Evolutionary conservation across 1,140 invertebrate species (phyloP), one percentile per base, ranked within the genome.

Genomic region (Sinella curviseta): DNA sequence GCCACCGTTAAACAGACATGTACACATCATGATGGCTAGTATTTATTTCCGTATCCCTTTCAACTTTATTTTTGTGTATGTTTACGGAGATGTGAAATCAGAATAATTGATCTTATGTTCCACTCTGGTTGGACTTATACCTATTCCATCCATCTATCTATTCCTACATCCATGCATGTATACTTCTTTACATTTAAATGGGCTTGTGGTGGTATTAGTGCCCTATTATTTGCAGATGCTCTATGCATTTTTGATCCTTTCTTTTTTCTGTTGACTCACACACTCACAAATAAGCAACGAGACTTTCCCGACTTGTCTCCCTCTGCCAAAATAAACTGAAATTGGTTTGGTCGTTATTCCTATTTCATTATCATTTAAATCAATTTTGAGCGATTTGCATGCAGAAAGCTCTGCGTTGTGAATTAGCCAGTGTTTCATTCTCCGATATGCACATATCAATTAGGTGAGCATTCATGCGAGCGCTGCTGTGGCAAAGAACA

Each of bases 231-330:
- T 70, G 28, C 65, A 70, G 65, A 70, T 70, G 65, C 65, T 70
- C 65, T 70, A 30, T 70, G 28, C 65, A 70, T 70, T 70, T 70
- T 70, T 70, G 65, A 70, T 70, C 65, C 65, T 33, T 70, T 70
- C 31, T 65, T 65, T 26, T 65, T 26, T 70, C 57, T 60, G 57
- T 60, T 60, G 57, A 60, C 57, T 60, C 57, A 48, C 24, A 48
- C 17, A 48, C 17, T 48, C 17, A 48, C 17, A 48, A n/a, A n/a
- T n/a, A n/a, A n/a, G n/a, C 17, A 48, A 17, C 4, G 4, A 48
- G 39, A 8, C 17, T 4, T 48, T 48, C 39, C 57, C 57, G 4
- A 17, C 4, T n/a, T 60, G 57, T 17, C 24, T 16, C 24, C 3
- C 12, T 60, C 57, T 14, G 57, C 24, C 20, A 8, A 48, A 48